phyloP scores from a whole-genome alignment of 2,888 invertebrate species.

The Argyra leucocephala region DNA sequence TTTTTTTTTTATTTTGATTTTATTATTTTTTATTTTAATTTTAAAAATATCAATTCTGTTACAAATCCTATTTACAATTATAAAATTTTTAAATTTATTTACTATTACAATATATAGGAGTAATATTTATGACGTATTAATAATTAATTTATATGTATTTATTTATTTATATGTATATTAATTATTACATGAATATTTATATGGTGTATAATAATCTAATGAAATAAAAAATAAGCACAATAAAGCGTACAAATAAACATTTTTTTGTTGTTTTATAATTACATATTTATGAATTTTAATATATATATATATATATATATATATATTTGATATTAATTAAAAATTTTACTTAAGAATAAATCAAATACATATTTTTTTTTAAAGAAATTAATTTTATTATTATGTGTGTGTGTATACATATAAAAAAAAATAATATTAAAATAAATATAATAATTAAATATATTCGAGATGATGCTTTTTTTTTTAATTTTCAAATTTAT shows the following conservation, averaged over 20 bases:
- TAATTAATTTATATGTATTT: neutral
- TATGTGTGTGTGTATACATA: no score
- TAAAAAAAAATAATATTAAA: no score
- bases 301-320: neutral
- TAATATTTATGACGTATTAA: no score
- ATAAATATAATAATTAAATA: no score
- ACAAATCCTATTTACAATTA: neutral
- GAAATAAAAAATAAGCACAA: neutral
- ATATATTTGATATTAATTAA: no score
- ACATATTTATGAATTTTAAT: neutral
- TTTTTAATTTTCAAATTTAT: no score
- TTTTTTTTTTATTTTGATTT: neutral
- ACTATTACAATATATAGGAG: neutral
- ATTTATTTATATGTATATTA: neutral
- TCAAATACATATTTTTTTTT: no score
- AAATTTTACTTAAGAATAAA: no score
- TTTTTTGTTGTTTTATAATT: neutral
- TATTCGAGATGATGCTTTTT: no score
- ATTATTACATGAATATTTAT: neutral
- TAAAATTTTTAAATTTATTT: neutral
- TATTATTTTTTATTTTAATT: neutral
- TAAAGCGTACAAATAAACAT: neutral
- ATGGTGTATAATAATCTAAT: neutral
- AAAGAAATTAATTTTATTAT: no score
- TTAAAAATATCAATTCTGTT: no score